Evolutionary conservation across 2,797 vertebrate genomes (phyloP), one percentile per base, ranked within the genome.

Genomic region (Chiroxiphia lanceolata): DNA sequence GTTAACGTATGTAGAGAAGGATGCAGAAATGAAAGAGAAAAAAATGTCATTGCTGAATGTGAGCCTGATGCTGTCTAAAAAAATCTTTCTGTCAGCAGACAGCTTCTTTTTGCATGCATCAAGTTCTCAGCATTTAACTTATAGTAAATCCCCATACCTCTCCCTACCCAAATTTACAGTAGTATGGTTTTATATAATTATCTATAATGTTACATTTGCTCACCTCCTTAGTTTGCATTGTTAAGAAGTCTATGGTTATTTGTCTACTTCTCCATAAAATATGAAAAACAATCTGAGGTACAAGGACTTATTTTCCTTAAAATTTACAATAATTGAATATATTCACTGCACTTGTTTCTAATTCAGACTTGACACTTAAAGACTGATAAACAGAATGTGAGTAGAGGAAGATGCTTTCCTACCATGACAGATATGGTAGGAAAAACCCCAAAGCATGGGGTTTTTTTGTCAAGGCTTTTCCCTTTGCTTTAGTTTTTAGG

Each of bases 341-440:
- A 91, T 90, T 91, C 83, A 91, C 76, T 95, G 57, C 44, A 59
- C 54, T 81, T 96, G 86, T 95, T 97, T 97, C 81, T 95, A 93
- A 95, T 97, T 97, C 92, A 97, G 80, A 94, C 63, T 70, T 96
- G 45, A 95, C 90, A 81, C 80, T 91, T 96, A 67, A 95, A 96
- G 92, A 84, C 94, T 97, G 80, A 96, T 94, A 97, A 98, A 98
- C 95, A 98, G 96, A 96, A 97, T 96, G 86, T 59, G 63, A 95
- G 50, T 94, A 94, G 95, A 96, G 86, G 91, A 97, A 97, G 90
- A 96, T 44, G 53, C 53, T 97, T 93, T 98, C 96, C 95, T 94
- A 82, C 85, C 48, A 33, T 70, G 45, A 79, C 68, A 91, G 74
- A 94, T 97, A 96, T n/a, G 71, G 94, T 96, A 40, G 40, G 40